A percentile compares a stretch with the other conserved stretches of the same genome.
Evolutionary conservation across 1,140 invertebrate genomes (phyloP).

Genomic region (Drosophila paulistorum): DNA sequence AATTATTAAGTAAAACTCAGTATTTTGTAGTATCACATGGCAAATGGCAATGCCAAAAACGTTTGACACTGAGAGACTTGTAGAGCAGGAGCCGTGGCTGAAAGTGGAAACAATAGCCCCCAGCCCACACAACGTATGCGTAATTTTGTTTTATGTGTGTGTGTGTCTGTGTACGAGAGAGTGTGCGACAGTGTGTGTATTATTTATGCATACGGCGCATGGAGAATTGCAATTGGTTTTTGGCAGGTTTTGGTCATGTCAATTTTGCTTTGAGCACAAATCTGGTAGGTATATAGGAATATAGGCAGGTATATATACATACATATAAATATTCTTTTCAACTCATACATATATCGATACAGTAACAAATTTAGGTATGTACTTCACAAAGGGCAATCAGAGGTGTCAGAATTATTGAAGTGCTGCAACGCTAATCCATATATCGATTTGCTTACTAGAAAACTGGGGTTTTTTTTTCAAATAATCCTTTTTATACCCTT

Average conservation of each 20-base stretch:
- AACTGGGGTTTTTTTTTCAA: not conserved
- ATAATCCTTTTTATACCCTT: too few species aligned
- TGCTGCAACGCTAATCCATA: not conserved
- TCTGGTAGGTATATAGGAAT: conserved; percentile 38
- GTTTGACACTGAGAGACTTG: conserved; percentile 40
- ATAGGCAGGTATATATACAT: not conserved
- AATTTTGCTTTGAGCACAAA: conserved; percentile 61
- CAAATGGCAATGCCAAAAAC: conserved; percentile 71
- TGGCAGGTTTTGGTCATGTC: conserved; percentile 52
- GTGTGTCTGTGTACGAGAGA: conserved; percentile 13
- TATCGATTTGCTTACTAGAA: not conserved
- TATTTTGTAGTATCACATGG: conserved; percentile 63
- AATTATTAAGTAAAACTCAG: conserved; percentile 78
- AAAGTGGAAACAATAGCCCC: not conserved
- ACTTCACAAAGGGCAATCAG: not conserved
- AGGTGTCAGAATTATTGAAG: not conserved
- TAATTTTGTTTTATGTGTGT: conserved; percentile 63
- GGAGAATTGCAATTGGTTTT: conserved; percentile 79
- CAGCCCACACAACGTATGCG: conserved; percentile 55
- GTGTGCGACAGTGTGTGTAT: conserved; percentile 36
- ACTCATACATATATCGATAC: conserved; percentile 5
- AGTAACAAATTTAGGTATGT: not conserved
- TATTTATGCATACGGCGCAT: conserved; percentile 77
- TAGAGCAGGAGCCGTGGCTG: not conserved
- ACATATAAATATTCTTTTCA: conserved; percentile 9